Evolutionary conservation across 2,113 vertebrate species (phyloP), one percentile per base, ranked within the genome.

Genomic region (Coptodon bakossiorum): DNA sequence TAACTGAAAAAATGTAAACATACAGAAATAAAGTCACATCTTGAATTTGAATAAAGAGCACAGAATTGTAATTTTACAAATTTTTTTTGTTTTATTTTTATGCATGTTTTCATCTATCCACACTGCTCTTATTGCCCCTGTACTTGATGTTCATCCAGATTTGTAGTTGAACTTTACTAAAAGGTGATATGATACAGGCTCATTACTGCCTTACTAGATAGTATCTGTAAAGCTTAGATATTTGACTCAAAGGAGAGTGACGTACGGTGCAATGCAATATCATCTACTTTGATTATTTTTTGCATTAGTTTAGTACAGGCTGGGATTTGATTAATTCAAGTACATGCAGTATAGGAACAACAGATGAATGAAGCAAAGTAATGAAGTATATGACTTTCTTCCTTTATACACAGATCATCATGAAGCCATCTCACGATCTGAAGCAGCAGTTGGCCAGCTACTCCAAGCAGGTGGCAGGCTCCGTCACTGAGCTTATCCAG

Each of bases 401-500:
- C 12, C 8, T 76, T 82, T 40, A 13, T 56, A 79, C 54, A 9
- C 92, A 99, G 99, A 97, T 98, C 88, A 97, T 99, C 89, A 98
- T 99, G 92, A 99, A 99, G 91, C 99, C 98, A 0, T 97, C 96
- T 68, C 97, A 97, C 0, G 98, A 99, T 48, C 91, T 98, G 93
- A 99, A 99, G 94, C 99, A 99, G 91, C 98, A 99, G 83, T 90
- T 99, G 95, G 96, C 98, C 0, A 93, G 59, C 57, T 98, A 97
- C 94, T 99, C 98, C 84, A 99, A 99, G 90, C 97, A 97, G 0
- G 99, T 99, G 90, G 98, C 99, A 1, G 98, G 98, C 59, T 99
- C 98, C 0, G 99, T 99, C 90, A 99, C 98, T 0, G 99, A 99
- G 93, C 98, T 99, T 92, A 99, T 99, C 95, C 99, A 99, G 94